Conservation (phyloP, 2,888 invertebrate genomes). For the Apodemia zela region DNA sequence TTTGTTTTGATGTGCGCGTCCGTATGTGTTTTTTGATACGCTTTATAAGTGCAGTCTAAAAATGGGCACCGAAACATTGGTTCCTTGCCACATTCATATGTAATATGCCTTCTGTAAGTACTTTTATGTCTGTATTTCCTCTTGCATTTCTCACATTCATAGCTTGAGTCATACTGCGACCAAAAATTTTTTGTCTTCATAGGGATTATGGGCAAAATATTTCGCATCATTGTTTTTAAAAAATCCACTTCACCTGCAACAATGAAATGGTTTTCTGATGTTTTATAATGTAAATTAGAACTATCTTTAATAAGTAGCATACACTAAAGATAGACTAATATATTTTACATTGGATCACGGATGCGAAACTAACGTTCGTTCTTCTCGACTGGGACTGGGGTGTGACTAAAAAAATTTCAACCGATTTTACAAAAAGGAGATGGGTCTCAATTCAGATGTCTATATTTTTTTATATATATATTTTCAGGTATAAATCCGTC, state of each 20-base stretch:
- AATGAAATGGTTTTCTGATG: conserved; percentile 47
- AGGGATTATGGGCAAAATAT: conserved; percentile 67
- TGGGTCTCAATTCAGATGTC: background rate
- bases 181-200: conserved; percentile 77
- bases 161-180: conserved; percentile 69
- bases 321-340: no score
- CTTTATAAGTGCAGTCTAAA: conserved; percentile 71
- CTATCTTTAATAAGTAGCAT: no score
- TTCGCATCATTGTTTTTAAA: conserved; percentile 74
- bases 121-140: conserved; percentile 88
- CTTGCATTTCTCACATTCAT: conserved; percentile 84
- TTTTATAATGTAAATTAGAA: conserved; percentile 23
- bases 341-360: no score
- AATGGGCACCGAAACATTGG: conserved; percentile 75
- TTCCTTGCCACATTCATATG: conserved; percentile 84
- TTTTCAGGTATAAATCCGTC: no score
- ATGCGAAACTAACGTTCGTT: no score
- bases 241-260: conserved; percentile 77
- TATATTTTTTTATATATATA: no score
- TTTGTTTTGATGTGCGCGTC: conserved; percentile 76
- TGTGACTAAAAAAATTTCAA: background rate
- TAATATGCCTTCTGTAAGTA: conserved; percentile 85
- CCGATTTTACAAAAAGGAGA: conserved; percentile 19
- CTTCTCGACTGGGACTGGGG: no score
- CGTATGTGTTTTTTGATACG: conserved; percentile 75